These are phyloP conservation scores for Polypedilum pembai DNA, from an alignment of 1,140 invertebrate species.

Conservation along the genomic window DNA sequence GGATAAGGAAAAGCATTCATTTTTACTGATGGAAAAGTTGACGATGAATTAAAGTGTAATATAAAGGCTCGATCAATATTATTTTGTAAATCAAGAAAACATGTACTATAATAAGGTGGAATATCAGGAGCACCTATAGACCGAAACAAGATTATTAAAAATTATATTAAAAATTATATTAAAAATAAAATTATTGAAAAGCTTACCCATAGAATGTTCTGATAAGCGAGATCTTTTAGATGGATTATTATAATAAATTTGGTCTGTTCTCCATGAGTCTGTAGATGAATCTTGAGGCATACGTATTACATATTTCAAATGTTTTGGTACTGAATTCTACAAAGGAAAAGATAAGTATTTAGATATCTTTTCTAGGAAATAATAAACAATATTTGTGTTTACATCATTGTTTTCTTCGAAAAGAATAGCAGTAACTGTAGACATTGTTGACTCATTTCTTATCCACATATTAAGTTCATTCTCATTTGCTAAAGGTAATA, in stretches of 20 bases:
- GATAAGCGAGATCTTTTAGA: background rate
- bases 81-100: background rate
- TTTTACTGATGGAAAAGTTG: background rate
- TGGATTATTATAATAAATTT: background rate
- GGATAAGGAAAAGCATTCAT: background rate
- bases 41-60: background rate
- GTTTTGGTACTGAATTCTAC: background rate
- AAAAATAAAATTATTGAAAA: too few relatives aligned
- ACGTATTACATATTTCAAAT: background rate
- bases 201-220: background rate
- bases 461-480: background rate
- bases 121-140: background rate
- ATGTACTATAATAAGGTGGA: background rate
- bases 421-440: background rate
- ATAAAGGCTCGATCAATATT: background rate
- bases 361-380: background rate
- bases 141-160: too few relatives aligned
- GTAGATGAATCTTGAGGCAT: background rate
- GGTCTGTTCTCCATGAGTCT: background rate
- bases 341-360: background rate
- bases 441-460: background rate
- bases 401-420: background rate
- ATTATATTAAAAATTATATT: too few relatives aligned
- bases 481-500: background rate
- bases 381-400: background rate